These are phyloP conservation scores for Xylocampa areola DNA, from an alignment of 2,888 invertebrate species.

Conservation along the genomic window DNA sequence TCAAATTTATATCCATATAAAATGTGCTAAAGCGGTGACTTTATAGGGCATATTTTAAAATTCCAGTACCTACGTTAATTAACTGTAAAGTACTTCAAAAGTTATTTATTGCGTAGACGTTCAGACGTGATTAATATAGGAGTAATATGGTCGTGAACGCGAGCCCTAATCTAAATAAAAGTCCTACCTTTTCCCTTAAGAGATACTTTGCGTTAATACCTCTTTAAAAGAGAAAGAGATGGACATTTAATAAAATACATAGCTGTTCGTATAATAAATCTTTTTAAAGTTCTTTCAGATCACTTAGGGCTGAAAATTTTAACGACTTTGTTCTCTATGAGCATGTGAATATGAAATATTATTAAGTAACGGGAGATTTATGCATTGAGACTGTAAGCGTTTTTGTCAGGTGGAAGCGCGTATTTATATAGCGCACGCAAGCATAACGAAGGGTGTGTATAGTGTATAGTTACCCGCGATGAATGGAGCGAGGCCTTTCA, in stretches of 20 bases:
- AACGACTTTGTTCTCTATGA: slow-evolving; percentile 30
- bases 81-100: slow-evolving; percentile 23
- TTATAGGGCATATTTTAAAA: background rate
- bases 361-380: slow-evolving; percentile 42
- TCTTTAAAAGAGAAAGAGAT: slow-evolving; percentile 56
- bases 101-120: slow-evolving; percentile 19
- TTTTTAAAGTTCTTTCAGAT: slow-evolving; percentile 45
- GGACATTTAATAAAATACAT: slow-evolving; percentile 59
- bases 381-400: slow-evolving; percentile 49
- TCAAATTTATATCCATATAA: slow-evolving; percentile 7
- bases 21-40: slow-evolving; percentile 6
- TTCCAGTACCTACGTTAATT: background rate
- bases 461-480: slow-evolving; percentile 72
- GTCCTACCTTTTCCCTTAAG: slow-evolving; percentile 47
- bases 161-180: slow-evolving; percentile 46
- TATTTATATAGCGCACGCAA: slow-evolving; percentile 62
- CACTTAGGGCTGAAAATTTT: slow-evolving; percentile 46
- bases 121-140: slow-evolving; percentile 29
- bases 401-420: slow-evolving; percentile 60
- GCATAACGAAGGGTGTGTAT: slow-evolving; percentile 63
- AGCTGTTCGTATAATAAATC: slow-evolving; percentile 51
- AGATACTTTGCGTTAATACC: slow-evolving; percentile 57
- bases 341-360: slow-evolving; percentile 44
- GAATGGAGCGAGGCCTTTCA: slow-evolving; percentile 79
- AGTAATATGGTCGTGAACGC: slow-evolving; percentile 26